Evolutionary conservation across 2,113 vertebrate species (phyloP).

Genomic region (Daboia siamensis): DNA sequence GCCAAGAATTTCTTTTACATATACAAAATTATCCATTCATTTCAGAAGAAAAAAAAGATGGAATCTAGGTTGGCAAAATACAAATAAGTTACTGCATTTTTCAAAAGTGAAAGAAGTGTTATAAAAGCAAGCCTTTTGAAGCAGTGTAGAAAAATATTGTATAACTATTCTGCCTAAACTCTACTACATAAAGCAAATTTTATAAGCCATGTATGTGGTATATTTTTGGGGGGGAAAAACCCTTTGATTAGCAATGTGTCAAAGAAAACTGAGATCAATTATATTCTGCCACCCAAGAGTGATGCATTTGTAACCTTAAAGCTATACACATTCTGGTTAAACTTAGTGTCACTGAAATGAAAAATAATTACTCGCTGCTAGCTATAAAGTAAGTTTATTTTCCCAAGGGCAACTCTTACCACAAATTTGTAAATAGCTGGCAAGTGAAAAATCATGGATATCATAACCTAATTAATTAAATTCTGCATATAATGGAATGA

Average conservation of each 20-base stretch:
- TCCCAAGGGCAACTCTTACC: constrained; percentile 60
- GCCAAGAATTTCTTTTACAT: background rate
- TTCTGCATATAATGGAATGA: constrained; percentile 64
- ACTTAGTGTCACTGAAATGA: constrained; percentile 49
- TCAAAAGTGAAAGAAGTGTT: background rate
- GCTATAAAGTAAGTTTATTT: constrained; percentile 65
- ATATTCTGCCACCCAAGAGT: background rate
- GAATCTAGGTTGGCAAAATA: background rate
- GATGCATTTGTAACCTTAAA: constrained; percentile 37
- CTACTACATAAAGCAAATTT: background rate
- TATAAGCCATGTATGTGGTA: background rate
- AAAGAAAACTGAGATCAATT: background rate
- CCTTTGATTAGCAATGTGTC: background rate
- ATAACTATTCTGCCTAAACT: background rate
- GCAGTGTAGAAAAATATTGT: background rate
- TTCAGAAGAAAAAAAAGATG: background rate
- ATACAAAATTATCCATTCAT: background rate
- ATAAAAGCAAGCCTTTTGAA: background rate
- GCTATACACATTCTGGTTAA: constrained; percentile 40
- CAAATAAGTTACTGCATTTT: background rate
- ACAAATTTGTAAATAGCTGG: constrained; percentile 58
- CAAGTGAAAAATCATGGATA: constrained; percentile 66
- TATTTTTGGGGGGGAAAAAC: background rate
- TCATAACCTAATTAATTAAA: constrained; percentile 67
- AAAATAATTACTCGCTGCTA: constrained; percentile 55